A percentile compares a stretch with the other conserved stretches of the same genome.
These are phyloP conservation scores for Pemphredon lugubris DNA, from an alignment of 2,888 invertebrate species.

Conservation along the genomic window DNA sequence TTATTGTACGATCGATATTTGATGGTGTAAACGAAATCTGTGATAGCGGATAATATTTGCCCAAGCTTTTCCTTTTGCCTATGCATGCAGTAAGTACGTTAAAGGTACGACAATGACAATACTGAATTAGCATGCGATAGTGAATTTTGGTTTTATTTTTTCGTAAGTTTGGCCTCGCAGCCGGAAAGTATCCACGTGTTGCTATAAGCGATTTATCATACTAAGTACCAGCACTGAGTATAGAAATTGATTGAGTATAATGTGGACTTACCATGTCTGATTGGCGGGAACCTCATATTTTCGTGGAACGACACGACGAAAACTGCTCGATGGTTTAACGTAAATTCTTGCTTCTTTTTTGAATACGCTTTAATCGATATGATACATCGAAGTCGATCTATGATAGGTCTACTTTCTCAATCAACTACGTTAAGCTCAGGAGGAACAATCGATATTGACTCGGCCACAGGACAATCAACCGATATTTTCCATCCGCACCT, in stretches of 20 bases:
- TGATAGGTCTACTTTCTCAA: background rate
- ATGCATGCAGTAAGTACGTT: too few species aligned
- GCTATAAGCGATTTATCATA: conserved; percentile 42
- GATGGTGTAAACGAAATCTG: too few species aligned
- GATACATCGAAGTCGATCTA: background rate
- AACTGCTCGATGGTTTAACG: too few species aligned
- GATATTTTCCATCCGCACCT: conserved; percentile 1
- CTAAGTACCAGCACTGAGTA: conserved; percentile 37
- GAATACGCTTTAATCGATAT: too few species aligned
- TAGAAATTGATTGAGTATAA: conserved; percentile 18
- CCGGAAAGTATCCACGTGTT: conserved; percentile 74
- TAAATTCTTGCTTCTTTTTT: too few species aligned
- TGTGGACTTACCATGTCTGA: conserved; percentile 11
- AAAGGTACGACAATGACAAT: conserved; percentile 15
- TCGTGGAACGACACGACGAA: too few species aligned
- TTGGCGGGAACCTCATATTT: too few species aligned
- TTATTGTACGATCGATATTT: too few species aligned
- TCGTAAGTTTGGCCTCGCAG: conserved; percentile 77
- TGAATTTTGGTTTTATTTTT: conserved; percentile 39
- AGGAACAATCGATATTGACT: too few species aligned
- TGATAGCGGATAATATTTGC: too few species aligned
- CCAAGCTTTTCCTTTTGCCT: too few species aligned
- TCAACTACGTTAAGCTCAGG: background rate
- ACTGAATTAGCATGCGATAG: conserved; percentile 28
- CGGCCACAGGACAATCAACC: background rate